Evolutionary conservation across 2,797 vertebrate genomes (phyloP), one percentile per base, ranked within the genome.

Genomic region (Glyptemys insculpta): DNA sequence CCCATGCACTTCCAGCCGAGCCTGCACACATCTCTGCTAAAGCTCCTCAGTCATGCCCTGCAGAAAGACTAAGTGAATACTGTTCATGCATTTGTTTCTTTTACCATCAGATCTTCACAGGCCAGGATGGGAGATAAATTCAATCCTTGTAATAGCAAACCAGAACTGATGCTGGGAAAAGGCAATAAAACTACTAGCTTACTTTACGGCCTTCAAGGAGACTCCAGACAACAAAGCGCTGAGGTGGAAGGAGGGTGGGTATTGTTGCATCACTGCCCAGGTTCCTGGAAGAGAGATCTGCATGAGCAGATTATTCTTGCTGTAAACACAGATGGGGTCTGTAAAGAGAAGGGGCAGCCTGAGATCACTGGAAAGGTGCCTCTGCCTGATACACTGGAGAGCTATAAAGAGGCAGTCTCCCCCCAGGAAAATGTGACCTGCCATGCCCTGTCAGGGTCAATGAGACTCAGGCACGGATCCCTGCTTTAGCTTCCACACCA

Each of bases 401-500:
- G n/a, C 82, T 44, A 65, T 47, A 15, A 37, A 79, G 29, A 44
- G 19, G 85, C 0, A 0, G 12, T 8, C 9, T 86, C 44, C 8
- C 29, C 34, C 44, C 10, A 8, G 52, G 86, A 74, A 94, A 88
- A 41, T 0, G 44, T 49, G 49, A 83, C 8, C 0, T 7, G 41
- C 68, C 50, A 37, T 87, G 27, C 57, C 34, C 62, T 41, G 29
- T 29, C 4, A 21, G 44, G 50, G 44, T 59, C 78, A 53, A n/a
- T 14, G 81, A 72, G 85, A 6, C 15, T 29, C 79, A 0, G 0
- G 53, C 1, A 0, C 11, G 57, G 78, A 81, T 34, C 9, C 21
- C 0, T 3, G 9, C 41, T 34, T 34, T 0, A 0, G 52, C 9
- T 0, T 34, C 85, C 59, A 62, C 37, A 12, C 80, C 0, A 0